These are phyloP conservation scores for Odobenus rosmarus DNA, from an alignment of 2,113 vertebrate species.

Conservation along the genomic window DNA sequence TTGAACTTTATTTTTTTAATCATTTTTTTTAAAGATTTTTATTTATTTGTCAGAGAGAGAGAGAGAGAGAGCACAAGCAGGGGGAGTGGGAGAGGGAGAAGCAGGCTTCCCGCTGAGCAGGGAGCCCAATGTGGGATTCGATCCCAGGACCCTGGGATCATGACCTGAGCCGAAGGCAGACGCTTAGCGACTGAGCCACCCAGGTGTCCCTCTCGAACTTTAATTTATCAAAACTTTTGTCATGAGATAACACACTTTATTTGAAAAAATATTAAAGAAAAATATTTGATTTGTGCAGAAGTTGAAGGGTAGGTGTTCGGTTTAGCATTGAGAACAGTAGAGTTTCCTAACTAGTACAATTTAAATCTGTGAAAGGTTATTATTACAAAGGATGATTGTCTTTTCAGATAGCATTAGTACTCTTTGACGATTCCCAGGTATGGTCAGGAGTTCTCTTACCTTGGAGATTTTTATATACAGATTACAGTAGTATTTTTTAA, in stretches of 20 bases:
- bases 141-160: no score
- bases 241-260: not conserved
- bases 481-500: slow-evolving; percentile 16
- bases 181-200: no score
- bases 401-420: not conserved
- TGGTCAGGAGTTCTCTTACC: not conserved
- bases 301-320: not conserved
- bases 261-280: not conserved
- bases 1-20: not conserved
- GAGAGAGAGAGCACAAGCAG: no score
- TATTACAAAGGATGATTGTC: not conserved
- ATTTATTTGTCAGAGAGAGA: no score
- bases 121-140: no score
- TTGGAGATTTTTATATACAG: slow-evolving; percentile 1
- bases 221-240: not conserved
- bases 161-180: no score
- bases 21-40: no score
- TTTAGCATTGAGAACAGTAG: slow-evolving; percentile 19
- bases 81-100: no score
- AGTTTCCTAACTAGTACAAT: not conserved
- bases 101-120: no score
- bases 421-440: not conserved
- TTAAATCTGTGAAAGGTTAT: not conserved
- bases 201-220: not conserved
- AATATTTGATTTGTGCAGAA: not conserved